Percentiles rank a stretch among this genome's conserved stretches.
phyloP scores from a whole-genome alignment of 2,797 vertebrate genomes.

The Parauchenoglanis punctatus region DNA sequence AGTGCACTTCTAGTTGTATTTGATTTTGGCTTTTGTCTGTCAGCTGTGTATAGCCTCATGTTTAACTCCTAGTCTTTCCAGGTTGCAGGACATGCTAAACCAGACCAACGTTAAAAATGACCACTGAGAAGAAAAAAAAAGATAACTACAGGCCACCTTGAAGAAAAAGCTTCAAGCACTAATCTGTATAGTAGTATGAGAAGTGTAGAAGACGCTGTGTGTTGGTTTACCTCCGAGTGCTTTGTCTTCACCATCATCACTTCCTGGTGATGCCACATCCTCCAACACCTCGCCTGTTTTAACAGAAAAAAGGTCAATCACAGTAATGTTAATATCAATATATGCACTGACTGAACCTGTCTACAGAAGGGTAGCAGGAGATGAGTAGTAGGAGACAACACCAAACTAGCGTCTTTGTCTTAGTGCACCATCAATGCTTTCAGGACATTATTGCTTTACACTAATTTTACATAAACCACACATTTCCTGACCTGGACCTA shows the following conservation, averaged over 20 bases:
- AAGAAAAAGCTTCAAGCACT: too few species aligned
- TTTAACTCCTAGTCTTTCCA: neutral
- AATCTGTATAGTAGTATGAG: neutral
- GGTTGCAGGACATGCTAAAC: neutral
- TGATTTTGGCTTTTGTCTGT: neutral
- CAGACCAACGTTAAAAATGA: neutral
- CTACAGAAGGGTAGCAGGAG: neutral
- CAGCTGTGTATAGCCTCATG: neutral
- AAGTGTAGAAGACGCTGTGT: too few species aligned
- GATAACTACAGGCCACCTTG: too few species aligned
- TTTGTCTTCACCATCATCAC: slow-evolving; percentile 65
- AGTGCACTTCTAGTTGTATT: too few species aligned
- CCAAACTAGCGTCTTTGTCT: neutral
- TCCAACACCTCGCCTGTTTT: slow-evolving; percentile 73
- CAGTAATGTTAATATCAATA: neutral
- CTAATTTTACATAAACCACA: neutral
- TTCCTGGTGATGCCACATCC: slow-evolving; percentile 65
- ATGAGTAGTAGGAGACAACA: neutral
- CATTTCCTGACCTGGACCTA: neutral
- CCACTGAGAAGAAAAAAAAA: neutral
- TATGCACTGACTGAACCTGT: neutral
- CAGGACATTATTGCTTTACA: neutral
- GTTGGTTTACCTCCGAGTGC: slow-evolving; percentile 61
- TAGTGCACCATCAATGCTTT: neutral
- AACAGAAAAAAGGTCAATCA: neutral